These are phyloP conservation scores for Clarias gariepinus DNA, from an alignment of 2,113 vertebrate genomes.

Conservation along the genomic window DNA sequence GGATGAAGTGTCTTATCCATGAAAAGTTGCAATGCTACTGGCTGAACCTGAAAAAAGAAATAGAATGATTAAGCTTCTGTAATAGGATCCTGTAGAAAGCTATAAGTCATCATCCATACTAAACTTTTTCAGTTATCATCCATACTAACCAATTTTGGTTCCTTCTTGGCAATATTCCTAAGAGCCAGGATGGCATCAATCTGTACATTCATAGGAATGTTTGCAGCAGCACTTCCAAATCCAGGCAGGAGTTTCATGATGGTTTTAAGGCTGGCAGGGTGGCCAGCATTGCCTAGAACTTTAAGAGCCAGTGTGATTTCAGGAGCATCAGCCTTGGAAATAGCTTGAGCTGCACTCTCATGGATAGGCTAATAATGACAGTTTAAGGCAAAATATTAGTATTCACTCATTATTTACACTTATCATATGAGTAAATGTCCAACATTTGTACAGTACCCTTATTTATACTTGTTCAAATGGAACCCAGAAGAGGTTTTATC, in stretches of 20 bases:
- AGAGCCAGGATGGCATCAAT: slow-evolving; percentile 77
- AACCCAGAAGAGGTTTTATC: not conserved
- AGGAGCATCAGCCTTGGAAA: slow-evolving; percentile 63
- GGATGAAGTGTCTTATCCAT: slow-evolving; percentile 71
- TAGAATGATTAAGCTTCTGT: not conserved
- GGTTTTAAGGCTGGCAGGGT: slow-evolving; percentile 75
- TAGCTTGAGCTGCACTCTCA: slow-evolving; percentile 69
- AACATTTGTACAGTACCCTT: not conserved
- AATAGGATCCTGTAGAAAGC: not conserved
- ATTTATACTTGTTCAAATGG: not conserved
- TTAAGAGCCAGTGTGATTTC: slow-evolving; percentile 77
- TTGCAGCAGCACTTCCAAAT: slow-evolving; percentile 66
- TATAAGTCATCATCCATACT: too few relatives aligned
- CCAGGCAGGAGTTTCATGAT: slow-evolving; percentile 76
- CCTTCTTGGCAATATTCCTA: slow-evolving; percentile 77
- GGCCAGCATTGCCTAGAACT: slow-evolving; percentile 81
- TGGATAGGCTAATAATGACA: slow-evolving; percentile 74
- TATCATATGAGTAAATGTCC: not conserved
- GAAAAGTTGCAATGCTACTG: slow-evolving; percentile 74
- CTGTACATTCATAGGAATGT: slow-evolving; percentile 69
- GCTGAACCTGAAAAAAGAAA: slow-evolving; percentile 74
- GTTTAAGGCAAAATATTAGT: not conserved
- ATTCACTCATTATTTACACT: not conserved
- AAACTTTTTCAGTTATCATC: too few relatives aligned
- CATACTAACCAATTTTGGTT: slow-evolving; percentile 72